Evolutionary conservation across 2,113 vertebrate species (phyloP).

Genomic region (Vidua chalybeata): DNA sequence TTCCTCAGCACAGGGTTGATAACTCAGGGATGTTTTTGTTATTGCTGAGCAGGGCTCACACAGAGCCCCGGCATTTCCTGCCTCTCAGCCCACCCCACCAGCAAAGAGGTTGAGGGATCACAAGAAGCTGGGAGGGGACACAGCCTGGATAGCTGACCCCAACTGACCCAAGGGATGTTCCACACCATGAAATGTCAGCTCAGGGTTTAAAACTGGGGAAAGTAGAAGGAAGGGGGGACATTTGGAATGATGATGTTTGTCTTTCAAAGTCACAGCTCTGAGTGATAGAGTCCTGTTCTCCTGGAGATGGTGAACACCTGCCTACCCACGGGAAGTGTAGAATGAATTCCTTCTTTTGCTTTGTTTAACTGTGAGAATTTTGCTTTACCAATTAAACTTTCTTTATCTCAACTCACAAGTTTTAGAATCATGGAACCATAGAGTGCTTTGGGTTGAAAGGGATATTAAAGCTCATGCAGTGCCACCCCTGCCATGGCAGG

Average conservation of each 20-base stretch:
- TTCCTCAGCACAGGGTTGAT: not conserved
- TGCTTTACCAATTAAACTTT: not conserved
- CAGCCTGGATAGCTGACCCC: not conserved
- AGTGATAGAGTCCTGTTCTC: not conserved
- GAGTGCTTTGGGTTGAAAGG: not conserved
- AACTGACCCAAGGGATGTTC: not conserved
- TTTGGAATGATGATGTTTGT: not conserved
- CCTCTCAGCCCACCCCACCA: not conserved
- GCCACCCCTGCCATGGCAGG: not conserved
- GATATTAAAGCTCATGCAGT: not conserved
- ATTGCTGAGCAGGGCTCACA: not conserved
- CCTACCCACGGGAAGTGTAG: not conserved
- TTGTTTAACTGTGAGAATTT: not conserved
- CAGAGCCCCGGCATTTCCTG: too few relatives aligned
- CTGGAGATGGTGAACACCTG: not conserved
- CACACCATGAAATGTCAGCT: fast-evolving
- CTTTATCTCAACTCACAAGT: not conserved
- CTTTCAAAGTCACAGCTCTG: not conserved
- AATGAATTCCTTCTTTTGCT: not conserved
- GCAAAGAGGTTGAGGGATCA: fast-evolving
- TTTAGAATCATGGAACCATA: too few relatives aligned
- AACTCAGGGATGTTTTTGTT: not conserved
- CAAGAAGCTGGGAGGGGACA: not conserved
- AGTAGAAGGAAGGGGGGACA: not conserved
- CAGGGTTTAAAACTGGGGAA: not conserved